Percentiles rank a stretch among this genome's conserved stretches.
These are phyloP conservation scores for Passerculus sandwichensis DNA, from an alignment of 2,797 vertebrate species.

Conservation along the genomic window DNA sequence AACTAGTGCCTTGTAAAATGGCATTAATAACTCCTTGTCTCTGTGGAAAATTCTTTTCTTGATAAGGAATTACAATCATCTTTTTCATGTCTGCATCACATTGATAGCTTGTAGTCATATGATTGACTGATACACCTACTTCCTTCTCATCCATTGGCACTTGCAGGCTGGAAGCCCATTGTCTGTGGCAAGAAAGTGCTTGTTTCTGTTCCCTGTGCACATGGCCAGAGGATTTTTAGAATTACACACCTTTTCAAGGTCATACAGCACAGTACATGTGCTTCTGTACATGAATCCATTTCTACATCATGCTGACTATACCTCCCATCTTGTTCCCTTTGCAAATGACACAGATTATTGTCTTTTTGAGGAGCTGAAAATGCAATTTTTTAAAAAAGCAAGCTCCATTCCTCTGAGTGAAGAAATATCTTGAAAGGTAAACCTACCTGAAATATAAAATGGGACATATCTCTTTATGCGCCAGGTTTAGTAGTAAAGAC, in stretches of 20 bases:
- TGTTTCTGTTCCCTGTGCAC: not conserved
- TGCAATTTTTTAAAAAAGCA: not conserved
- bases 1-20: not conserved
- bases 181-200: not conserved
- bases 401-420: not conserved
- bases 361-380: not conserved
- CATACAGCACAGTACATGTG: not conserved
- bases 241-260: not conserved
- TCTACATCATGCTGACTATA: not conserved
- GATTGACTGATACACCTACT: slow-evolving; percentile 11
- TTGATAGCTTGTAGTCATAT: not conserved
- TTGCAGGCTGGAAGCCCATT: not conserved
- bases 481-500: not conserved
- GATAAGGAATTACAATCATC: not conserved
- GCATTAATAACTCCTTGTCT: not conserved
- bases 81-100: not conserved
- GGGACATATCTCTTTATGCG: fast-evolving
- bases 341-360: not conserved
- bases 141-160: not conserved
- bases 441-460: not conserved
- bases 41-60: not conserved
- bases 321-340: not conserved
- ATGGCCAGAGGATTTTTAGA: not conserved
- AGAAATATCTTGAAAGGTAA: not conserved
- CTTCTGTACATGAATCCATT: not conserved